Conservation (phyloP, 2,888 invertebrate species). For the Deladenus siricidicola region DNA sequence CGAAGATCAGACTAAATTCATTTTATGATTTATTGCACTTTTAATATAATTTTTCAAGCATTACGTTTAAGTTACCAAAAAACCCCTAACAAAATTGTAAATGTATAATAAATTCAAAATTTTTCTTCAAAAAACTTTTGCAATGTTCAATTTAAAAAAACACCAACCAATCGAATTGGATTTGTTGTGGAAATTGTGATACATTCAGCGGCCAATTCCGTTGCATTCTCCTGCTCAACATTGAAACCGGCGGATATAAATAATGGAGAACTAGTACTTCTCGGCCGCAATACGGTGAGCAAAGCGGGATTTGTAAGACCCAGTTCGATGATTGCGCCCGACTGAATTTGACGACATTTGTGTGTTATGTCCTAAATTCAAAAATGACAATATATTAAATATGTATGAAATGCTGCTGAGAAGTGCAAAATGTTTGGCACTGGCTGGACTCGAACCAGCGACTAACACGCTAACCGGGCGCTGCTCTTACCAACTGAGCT, state of each 20-base stretch:
- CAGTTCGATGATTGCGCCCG: neutral
- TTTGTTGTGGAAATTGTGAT: slow-evolving; percentile 45
- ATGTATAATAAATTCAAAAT: too few relatives aligned
- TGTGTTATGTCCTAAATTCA: neutral
- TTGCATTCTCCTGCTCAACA: slow-evolving; percentile 50
- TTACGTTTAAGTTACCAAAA: too few relatives aligned
- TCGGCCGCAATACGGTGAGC: slow-evolving; percentile 11
- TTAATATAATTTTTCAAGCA: neutral
- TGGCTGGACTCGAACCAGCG: too few relatives aligned
- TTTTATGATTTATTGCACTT: neutral
- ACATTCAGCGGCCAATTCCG: slow-evolving; percentile 40
- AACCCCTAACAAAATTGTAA: too few relatives aligned
- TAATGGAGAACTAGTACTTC: slow-evolving; percentile 39
- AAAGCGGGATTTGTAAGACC: neutral
- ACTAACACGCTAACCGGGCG: too few relatives aligned
- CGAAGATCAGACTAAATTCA: slow-evolving; percentile 30
- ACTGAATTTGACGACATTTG: neutral
- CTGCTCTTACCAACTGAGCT: too few relatives aligned
- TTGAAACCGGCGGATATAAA: slow-evolving; percentile 54
- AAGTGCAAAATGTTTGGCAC: too few relatives aligned
- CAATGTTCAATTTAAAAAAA: neutral
- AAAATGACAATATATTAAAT: neutral
- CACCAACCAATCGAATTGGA: slow-evolving; percentile 47
- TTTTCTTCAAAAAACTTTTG: neutral
- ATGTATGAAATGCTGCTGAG: too few relatives aligned